Evolutionary conservation across 2,113 vertebrate species (phyloP).

Genomic region (Reinhardtius hippoglossoides): DNA sequence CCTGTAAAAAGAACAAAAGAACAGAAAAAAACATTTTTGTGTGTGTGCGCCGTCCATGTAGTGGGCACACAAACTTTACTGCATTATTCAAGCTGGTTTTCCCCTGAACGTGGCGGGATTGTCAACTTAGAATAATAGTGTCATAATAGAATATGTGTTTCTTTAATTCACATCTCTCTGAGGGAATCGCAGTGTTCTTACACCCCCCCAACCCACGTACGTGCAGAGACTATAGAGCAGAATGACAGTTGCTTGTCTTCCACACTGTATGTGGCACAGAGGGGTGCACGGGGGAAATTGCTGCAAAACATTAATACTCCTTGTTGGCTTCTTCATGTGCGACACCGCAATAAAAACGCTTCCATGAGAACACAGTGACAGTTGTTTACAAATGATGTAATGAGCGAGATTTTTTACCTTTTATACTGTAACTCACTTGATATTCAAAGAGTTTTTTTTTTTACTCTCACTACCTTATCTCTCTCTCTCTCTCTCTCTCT

Average conservation of each 20-base stretch:
- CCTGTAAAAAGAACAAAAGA: background rate
- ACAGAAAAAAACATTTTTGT: background rate
- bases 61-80: constrained; percentile 16
- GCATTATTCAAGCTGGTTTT: constrained; percentile 52
- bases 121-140: constrained; percentile 61
- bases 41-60: constrained; percentile 5
- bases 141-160: constrained; percentile 46
- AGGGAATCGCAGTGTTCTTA: constrained; percentile 44
- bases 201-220: constrained; percentile 1
- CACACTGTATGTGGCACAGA: constrained; percentile 30
- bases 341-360: background rate
- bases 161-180: constrained; percentile 40
- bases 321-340: constrained; percentile 1
- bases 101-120: constrained; percentile 38
- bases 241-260: constrained; percentile 26
- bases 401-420: background rate
- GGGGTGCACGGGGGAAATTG: constrained; percentile 11
- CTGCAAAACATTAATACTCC: constrained; percentile 6
- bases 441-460: constrained; percentile 8
- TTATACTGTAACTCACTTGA: constrained; percentile 1
- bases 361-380: background rate
- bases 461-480: background rate
- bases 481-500: no score
- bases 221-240: constrained; percentile 49
- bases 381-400: background rate